Evolutionary conservation across 1,140 invertebrate genomes (phyloP), one percentile per base, ranked within the genome.

Genomic region (Ceratitis capitata): DNA sequence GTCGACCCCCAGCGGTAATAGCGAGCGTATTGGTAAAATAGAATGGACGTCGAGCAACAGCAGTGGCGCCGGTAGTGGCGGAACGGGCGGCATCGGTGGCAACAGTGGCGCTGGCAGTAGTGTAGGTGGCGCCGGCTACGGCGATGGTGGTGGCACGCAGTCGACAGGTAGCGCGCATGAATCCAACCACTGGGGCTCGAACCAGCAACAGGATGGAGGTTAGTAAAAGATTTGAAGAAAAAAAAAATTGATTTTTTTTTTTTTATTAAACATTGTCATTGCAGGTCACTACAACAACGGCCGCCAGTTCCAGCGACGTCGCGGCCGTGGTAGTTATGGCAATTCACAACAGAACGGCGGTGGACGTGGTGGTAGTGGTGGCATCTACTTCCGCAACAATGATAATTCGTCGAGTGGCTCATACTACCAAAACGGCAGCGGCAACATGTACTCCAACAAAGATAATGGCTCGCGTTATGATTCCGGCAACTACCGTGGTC

Each of bases 361-460:
- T 23, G 84, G 82, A 29, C 58, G 88, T 45, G 86, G 86, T 35
- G 85, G 86, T 7, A 87, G 88, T 51, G 87, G 88, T 4, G 87
- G 88, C 6, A 89, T 91, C 1, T 91, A 91, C 78, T 91, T 91
- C 88, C 90, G 90, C 64, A 91, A 91, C 83, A 91, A 91, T 82
- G 90, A 91, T 83, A 87, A 86, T 19, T 82, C 85, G 83, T 26
- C 39, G 29, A 51, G 23, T 26, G 86, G 87, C 35, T 61, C 53
- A 83, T 89, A 89, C 51, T 89, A 89, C 26, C 88, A 89, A 49
- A 90, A 88, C 35, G 88, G 88, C 53, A 87, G 85, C 10, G 84
- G 85, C 23, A 84, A 83, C 56, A 64, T 85, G 12, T 85, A 85
- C 47, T 58, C 82, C 2, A 91, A 91, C 74, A 85, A 87, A 42